Percentiles rank a stretch among this genome's conserved stretches.
Conservation (phyloP, 2,113 vertebrate species). For the Leptocoma aspasia region DNA sequence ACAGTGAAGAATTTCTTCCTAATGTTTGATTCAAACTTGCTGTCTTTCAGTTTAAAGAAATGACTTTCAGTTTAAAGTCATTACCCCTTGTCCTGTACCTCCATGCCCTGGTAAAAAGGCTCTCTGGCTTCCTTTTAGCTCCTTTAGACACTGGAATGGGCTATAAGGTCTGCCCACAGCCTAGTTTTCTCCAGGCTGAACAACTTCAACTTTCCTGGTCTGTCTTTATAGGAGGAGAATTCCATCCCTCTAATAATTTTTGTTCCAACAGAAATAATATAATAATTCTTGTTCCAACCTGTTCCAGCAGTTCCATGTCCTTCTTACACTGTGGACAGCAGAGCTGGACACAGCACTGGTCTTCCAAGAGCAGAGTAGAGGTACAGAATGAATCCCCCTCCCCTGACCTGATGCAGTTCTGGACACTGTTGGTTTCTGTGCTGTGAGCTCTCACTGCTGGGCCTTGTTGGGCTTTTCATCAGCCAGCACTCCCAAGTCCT, state of each 20-base stretch:
- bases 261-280: background rate
- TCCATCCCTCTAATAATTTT: background rate
- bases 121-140: background rate
- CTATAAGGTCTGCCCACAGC: background rate
- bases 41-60: background rate
- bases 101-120: rapidly evolving
- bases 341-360: background rate
- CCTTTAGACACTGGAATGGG: background rate
- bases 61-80: background rate
- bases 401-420: background rate
- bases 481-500: background rate
- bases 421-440: rapidly evolving
- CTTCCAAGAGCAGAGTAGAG: background rate
- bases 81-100: background rate
- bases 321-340: background rate
- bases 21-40: background rate
- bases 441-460: background rate
- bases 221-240: background rate
- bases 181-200: background rate
- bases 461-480: background rate
- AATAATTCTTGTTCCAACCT: background rate
- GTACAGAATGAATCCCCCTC: background rate
- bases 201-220: background rate
- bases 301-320: background rate
- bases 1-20: background rate